These are phyloP conservation scores for Phaenicophaeus curvirostris DNA, from an alignment of 2,797 vertebrate species.

Conservation along the genomic window DNA sequence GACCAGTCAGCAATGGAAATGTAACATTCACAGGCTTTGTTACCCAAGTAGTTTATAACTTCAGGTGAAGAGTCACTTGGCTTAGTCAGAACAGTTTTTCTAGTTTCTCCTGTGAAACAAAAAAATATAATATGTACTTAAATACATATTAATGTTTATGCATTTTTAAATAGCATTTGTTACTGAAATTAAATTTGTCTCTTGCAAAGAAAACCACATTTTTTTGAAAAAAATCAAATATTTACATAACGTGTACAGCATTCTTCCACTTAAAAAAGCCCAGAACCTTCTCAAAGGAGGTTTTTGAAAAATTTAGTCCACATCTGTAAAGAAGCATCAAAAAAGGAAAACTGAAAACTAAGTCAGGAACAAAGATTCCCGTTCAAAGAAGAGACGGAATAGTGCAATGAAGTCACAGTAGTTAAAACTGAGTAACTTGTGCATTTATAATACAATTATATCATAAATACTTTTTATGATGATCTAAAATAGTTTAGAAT, in stretches of 20 bases:
- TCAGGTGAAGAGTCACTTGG: slow-evolving; percentile 91
- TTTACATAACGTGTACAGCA: background rate
- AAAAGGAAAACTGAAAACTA: background rate
- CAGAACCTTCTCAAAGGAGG: background rate
- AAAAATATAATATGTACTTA: background rate
- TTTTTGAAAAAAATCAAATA: background rate
- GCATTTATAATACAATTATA: background rate
- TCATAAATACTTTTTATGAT: background rate
- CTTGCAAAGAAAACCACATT: background rate
- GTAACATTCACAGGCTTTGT: slow-evolving; percentile 96
- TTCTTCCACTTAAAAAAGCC: background rate
- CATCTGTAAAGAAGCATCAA: background rate
- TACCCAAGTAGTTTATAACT: slow-evolving; percentile 93
- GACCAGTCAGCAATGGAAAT: slow-evolving; percentile 93
- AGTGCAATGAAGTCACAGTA: background rate
- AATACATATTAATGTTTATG: background rate
- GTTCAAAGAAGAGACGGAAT: background rate
- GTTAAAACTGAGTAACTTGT: background rate
- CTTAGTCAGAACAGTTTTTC: slow-evolving; percentile 93
- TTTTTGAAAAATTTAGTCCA: background rate
- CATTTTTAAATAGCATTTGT: background rate
- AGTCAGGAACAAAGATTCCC: background rate
- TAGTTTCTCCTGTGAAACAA: slow-evolving; percentile 83
- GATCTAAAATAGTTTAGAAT: background rate
- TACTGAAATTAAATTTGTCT: background rate